Conservation (phyloP, 30 jellyfish, hydroid and myxozoan species). For the Hydractinia echinata region DNA sequence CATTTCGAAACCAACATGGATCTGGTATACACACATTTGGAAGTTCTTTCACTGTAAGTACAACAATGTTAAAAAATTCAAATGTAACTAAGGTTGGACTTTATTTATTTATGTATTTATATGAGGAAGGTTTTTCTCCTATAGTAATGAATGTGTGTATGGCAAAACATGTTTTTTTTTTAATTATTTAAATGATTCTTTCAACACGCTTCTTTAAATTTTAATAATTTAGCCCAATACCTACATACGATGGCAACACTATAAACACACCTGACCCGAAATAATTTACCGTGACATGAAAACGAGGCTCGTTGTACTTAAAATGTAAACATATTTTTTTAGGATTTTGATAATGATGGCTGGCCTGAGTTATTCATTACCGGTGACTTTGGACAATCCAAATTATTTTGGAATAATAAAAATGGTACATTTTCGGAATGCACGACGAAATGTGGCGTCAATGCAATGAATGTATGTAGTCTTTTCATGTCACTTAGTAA, state of each 20-base stretch:
- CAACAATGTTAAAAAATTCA: not conserved
- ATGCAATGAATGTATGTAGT: slow-evolving; percentile 51
- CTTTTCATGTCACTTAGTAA: not conserved
- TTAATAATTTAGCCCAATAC: too few relatives aligned
- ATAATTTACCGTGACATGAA: too few relatives aligned
- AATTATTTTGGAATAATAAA: slow-evolving; percentile 85
- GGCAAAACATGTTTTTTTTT: too few relatives aligned
- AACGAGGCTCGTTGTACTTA: too few relatives aligned
- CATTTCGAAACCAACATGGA: slow-evolving; percentile 41
- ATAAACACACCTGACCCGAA: too few relatives aligned
- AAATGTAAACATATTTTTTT: not conserved
- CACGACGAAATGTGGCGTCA: slow-evolving; percentile 57
- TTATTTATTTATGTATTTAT: too few relatives aligned
- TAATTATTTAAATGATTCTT: too few relatives aligned
- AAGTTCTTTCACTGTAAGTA: slow-evolving; percentile 85
- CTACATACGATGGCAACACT: too few relatives aligned
- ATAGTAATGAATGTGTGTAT: too few relatives aligned
- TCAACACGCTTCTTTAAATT: too few relatives aligned
- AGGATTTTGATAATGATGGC: slow-evolving; percentile 95
- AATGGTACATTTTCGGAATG: slow-evolving; percentile 76
- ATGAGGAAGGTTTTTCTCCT: too few relatives aligned
- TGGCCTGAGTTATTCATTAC: slow-evolving; percentile 70
- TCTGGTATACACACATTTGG: slow-evolving; percentile 94
- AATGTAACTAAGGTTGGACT: too few relatives aligned
- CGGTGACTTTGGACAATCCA: slow-evolving; percentile 79